Conservation (phyloP, 2,888 invertebrate genomes). For the Papilio elwesi region DNA sequence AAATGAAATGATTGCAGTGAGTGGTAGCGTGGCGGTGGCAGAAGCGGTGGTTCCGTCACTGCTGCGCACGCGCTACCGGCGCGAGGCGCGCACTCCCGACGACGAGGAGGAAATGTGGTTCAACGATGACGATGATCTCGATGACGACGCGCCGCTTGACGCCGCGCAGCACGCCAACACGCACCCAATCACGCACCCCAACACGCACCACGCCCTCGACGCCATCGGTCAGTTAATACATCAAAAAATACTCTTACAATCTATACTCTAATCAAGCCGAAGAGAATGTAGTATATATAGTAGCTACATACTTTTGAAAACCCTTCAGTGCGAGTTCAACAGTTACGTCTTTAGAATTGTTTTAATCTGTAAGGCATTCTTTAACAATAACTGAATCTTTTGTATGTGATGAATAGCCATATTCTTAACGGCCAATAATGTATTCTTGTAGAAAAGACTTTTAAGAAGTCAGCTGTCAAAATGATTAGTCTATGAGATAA, state of each 20-base stretch:
- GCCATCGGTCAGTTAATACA: slow-evolving; percentile 64
- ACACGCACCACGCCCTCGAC: slow-evolving; percentile 80
- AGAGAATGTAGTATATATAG: neutral
- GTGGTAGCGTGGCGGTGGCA: slow-evolving; percentile 74
- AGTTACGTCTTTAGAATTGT: too few relatives aligned
- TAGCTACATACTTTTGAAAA: too few relatives aligned
- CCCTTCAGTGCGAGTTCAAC: too few relatives aligned
- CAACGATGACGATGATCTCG: slow-evolving; percentile 97
- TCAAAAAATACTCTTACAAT: neutral
- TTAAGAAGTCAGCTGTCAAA: neutral
- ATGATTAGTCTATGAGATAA: slow-evolving; percentile 5
- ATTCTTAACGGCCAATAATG: neutral
- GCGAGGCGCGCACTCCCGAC: slow-evolving; percentile 96
- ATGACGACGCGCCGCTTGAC: slow-evolving; percentile 88
- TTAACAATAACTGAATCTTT: too few relatives aligned
- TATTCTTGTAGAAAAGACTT: neutral
- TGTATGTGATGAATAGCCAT: neutral
- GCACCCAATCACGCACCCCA: slow-evolving; percentile 66
- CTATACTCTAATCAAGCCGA: neutral
- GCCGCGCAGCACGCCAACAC: slow-evolving; percentile 62
- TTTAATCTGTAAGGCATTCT: too few relatives aligned
- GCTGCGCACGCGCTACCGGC: slow-evolving; percentile 91
- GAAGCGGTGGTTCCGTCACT: slow-evolving; percentile 90
- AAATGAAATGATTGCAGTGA: slow-evolving; percentile 57
- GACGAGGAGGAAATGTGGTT: slow-evolving; percentile 99